Percentiles rank a stretch among this genome's conserved stretches.
Evolutionary conservation across 1,140 invertebrate genomes (phyloP).

Genomic region (Zaprionus nigranus): DNA sequence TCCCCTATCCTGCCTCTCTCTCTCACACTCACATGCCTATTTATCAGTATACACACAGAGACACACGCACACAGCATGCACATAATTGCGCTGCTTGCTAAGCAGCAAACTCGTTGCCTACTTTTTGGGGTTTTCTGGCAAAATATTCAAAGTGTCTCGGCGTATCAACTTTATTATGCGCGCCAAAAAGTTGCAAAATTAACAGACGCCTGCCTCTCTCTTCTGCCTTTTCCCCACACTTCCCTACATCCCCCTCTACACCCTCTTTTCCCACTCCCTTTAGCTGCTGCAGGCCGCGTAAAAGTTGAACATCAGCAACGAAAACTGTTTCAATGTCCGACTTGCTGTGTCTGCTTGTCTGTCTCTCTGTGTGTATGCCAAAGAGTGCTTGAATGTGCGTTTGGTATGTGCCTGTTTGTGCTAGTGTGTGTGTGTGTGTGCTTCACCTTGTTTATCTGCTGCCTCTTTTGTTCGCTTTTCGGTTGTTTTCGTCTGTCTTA

Average conservation of each 20-base stretch:
- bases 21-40: slow-evolving; percentile 16
- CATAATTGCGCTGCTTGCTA: slow-evolving; percentile 22
- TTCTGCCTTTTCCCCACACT: not conserved
- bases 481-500: slow-evolving; percentile 11
- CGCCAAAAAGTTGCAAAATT: slow-evolving; percentile 74
- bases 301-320: slow-evolving; percentile 19
- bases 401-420: not conserved
- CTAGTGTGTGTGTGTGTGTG: slow-evolving; percentile 21
- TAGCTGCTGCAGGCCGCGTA: slow-evolving; percentile 26
- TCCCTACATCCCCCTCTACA: not conserved
- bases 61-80: slow-evolving; percentile 1
- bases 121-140: slow-evolving; percentile 41
- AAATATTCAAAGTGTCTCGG: slow-evolving; percentile 63
- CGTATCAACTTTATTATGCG: slow-evolving; percentile 77
- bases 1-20: not conserved
- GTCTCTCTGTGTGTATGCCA: not conserved
- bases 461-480: slow-evolving; percentile 42
- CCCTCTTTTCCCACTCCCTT: no score
- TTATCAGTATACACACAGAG: slow-evolving; percentile 7
- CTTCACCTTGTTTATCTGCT: slow-evolving; percentile 62
- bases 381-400: slow-evolving; percentile 13
- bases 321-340: slow-evolving; percentile 72
- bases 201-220: slow-evolving; percentile 38
- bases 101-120: slow-evolving; percentile 59
- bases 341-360: not conserved